These are phyloP conservation scores for Charanyca ferruginea DNA, from an alignment of 2,888 invertebrate species.

Conservation along the genomic window DNA sequence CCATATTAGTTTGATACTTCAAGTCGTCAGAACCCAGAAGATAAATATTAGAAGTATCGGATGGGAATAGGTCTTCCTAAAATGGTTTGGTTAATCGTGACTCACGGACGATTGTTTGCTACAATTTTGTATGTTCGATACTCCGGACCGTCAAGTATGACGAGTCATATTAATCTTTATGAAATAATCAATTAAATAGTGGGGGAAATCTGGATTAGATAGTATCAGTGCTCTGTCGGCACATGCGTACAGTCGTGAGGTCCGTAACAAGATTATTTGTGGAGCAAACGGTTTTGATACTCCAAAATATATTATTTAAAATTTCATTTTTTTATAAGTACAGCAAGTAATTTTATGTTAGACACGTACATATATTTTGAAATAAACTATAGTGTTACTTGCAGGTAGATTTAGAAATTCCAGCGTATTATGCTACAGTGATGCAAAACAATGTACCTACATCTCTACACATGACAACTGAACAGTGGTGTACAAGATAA, in stretches of 20 bases:
- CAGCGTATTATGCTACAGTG: too few relatives aligned
- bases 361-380: too few relatives aligned
- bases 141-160: conserved; percentile 83
- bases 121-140: conserved; percentile 78
- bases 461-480: too few relatives aligned
- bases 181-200: conserved; percentile 89
- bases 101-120: conserved; percentile 79
- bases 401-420: too few relatives aligned
- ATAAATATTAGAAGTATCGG: conserved; percentile 26
- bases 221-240: conserved; percentile 86
- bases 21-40: conserved; percentile 27
- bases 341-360: too few relatives aligned
- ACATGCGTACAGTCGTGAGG: conserved; percentile 84
- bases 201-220: conserved; percentile 89
- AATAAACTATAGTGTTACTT: too few relatives aligned
- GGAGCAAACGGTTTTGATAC: conserved; percentile 73
- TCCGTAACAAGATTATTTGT: conserved; percentile 80
- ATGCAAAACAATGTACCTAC: too few relatives aligned
- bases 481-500: too few relatives aligned
- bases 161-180: conserved; percentile 88
- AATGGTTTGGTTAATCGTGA: conserved; percentile 74
- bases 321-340: background rate
- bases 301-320: conserved; percentile 31
- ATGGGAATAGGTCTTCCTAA: conserved; percentile 61
- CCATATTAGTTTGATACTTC: conserved; percentile 66